Percentiles rank a stretch among this genome's conserved stretches.
phyloP scores from a whole-genome alignment of 1,140 invertebrate species.

The Leucophenga varia region DNA sequence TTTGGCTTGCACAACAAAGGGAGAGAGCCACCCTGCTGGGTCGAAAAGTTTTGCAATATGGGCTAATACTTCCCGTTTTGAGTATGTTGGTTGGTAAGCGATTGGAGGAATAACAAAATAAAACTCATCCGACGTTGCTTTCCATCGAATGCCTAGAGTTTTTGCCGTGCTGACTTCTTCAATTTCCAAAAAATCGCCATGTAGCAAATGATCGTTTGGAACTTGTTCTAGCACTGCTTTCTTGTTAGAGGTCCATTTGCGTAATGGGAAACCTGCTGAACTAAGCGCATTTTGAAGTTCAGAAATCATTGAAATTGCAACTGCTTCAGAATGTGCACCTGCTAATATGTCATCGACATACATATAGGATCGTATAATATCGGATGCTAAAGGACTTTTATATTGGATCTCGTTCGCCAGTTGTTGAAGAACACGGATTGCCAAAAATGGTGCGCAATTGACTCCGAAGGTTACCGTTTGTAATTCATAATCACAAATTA shows the following conservation, averaged over 20 bases:
- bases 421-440: constrained; percentile 2
- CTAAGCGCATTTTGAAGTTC: not conserved
- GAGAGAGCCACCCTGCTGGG: constrained; percentile 52
- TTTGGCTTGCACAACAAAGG: constrained; percentile 53
- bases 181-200: constrained; percentile 7
- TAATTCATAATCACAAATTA: constrained; percentile 1
- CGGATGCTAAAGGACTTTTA: not conserved
- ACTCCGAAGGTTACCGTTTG: too few relatives aligned
- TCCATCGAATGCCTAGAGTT: constrained; percentile 29
- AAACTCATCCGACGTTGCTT: constrained; percentile 21
- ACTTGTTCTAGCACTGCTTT: not conserved
- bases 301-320: not conserved
- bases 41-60: constrained; percentile 40
- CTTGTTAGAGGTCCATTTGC: not conserved
- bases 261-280: not conserved
- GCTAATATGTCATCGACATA: constrained; percentile 1
- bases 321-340: not conserved
- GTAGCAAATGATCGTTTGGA: constrained; percentile 5
- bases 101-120: constrained; percentile 17
- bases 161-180: constrained; percentile 15
- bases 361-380: not conserved
- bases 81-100: not conserved
- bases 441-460: not conserved
- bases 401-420: not conserved
- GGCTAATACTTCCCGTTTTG: constrained; percentile 9